Evolutionary conservation across 2,797 vertebrate species (phyloP).

Genomic region (Apodemus agrarius): DNA sequence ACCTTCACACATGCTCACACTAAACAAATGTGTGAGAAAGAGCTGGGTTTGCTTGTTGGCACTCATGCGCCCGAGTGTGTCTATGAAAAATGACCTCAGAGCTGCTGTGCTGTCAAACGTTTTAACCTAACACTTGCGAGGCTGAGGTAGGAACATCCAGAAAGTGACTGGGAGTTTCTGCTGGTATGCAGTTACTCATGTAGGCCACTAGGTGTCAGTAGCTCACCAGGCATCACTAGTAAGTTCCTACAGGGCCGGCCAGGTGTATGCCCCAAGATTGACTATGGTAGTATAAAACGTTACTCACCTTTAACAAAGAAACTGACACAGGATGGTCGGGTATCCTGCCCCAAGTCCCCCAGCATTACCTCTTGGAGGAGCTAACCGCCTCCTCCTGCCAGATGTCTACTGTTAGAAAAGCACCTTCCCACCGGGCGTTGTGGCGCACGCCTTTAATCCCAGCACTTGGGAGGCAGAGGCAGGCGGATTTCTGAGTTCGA

Average conservation of each 20-base stretch:
- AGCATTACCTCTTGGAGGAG: neutral
- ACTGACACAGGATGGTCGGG: neutral
- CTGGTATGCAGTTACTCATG: neutral
- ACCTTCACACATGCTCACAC: neutral
- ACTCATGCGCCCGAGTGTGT: neutral
- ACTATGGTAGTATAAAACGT: neutral
- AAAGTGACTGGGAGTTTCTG: neutral
- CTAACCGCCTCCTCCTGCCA: neutral
- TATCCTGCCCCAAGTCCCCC: neutral
- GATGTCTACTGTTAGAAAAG: neutral
- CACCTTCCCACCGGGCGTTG: neutral
- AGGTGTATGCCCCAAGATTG: neutral
- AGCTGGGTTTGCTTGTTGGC: neutral
- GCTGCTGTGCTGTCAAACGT: neutral
- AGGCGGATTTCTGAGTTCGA: too few relatives aligned
- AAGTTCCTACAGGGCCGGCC: neutral
- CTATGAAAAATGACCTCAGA: neutral
- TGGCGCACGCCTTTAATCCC: too few relatives aligned
- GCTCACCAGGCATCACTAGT: neutral
- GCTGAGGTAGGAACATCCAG: neutral
- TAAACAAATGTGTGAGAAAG: neutral
- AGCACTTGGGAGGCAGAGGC: too few relatives aligned
- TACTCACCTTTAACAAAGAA: neutral
- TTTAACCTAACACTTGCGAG: neutral
- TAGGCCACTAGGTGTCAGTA: slow-evolving; percentile 3